Conservation (phyloP, 2,888 invertebrate genomes). For the Strigamia maritima region DNA sequence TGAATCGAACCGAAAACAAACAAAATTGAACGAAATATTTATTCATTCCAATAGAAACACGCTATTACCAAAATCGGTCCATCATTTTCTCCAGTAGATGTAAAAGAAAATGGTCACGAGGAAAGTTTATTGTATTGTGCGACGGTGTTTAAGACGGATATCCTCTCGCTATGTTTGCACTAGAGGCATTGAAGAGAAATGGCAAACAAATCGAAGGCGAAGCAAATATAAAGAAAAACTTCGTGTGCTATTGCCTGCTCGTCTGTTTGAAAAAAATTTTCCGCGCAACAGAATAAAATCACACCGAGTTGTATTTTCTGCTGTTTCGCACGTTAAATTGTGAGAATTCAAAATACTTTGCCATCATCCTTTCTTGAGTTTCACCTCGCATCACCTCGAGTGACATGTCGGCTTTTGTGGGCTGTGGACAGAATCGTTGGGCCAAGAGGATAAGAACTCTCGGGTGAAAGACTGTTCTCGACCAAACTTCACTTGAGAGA, state of each 20-base stretch:
- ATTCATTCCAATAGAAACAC: conserved; percentile 7
- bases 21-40: conserved; percentile 18
- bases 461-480: conserved; percentile 13
- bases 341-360: background rate
- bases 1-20: conserved; percentile 21
- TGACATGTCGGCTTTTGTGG: conserved; percentile 9
- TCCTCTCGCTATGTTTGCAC: conserved; percentile 9
- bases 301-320: background rate
- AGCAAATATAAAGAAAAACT: conserved; percentile 5
- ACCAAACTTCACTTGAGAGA: conserved; percentile 5
- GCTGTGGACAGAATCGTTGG: conserved; percentile 15
- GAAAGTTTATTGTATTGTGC: conserved; percentile 3
- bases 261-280: conserved; percentile 9
- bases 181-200: background rate
- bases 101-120: background rate
- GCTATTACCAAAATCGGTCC: conserved; percentile 22
- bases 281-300: background rate
- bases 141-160: conserved; percentile 24
- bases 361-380: background rate
- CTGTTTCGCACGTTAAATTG: background rate
- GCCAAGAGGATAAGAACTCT: conserved; percentile 24
- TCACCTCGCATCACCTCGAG: background rate
- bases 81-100: background rate
- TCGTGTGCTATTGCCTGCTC: background rate
- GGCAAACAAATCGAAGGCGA: conserved; percentile 11